A percentile compares a stretch with the other conserved stretches of the same genome.
Conservation (phyloP, 1,140 invertebrate genomes). For the Eriocheir sinensis region DNA sequence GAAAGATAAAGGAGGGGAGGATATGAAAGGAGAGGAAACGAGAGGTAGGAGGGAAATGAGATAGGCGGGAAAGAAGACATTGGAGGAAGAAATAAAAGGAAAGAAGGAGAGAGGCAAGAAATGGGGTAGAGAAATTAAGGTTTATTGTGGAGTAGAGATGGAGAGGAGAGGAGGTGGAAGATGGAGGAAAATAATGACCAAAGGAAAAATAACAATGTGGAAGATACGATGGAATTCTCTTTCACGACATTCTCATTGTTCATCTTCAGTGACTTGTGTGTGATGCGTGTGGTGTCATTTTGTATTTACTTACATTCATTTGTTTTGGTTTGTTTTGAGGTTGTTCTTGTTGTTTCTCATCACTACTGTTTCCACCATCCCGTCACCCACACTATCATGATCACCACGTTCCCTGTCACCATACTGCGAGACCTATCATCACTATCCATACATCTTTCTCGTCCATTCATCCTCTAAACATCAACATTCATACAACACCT, state of each 20-base stretch:
- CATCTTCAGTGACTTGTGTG: no score
- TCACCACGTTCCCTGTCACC: not conserved
- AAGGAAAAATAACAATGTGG: no score
- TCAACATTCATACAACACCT: no score
- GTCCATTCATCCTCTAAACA: not conserved
- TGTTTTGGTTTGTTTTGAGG: no score
- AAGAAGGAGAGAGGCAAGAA: not conserved
- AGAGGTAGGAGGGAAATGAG: not conserved
- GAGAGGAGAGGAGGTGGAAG: no score
- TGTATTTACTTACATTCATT: no score
- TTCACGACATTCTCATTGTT: no score
- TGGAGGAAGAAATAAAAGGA: not conserved
- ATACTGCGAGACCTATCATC: not conserved
- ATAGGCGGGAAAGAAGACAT: slow-evolving; percentile 16
- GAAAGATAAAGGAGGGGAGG: not conserved
- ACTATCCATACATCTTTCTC: not conserved
- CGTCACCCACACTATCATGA: not conserved
- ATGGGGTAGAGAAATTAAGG: not conserved
- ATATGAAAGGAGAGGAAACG: not conserved
- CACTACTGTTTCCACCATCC: not conserved
- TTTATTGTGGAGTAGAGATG: not conserved
- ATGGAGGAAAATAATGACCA: no score
- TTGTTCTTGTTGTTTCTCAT: no score
- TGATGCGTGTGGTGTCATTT: no score
- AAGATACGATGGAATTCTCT: no score